Base-by-base conservation (phyloP, 1,140 invertebrate genomes). In the Cherax destructor region DNA sequence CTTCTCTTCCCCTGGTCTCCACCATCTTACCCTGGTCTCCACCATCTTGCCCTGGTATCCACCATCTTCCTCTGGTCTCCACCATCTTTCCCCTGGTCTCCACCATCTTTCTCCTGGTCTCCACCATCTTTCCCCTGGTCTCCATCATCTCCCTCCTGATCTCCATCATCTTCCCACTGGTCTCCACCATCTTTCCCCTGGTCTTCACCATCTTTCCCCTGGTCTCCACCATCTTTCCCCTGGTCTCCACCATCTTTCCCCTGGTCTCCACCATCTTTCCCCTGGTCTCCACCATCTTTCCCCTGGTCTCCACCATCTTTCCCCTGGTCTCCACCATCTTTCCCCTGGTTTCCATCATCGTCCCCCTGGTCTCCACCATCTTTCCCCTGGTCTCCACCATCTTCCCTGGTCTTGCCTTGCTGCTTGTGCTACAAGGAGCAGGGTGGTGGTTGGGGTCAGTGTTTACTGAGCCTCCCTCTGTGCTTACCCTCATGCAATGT, bases 401-500 rank as follows among this genome's bases (percentile, higher is more conserved):
- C 59, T 49, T 18, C 59, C 56, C 30, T 41, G 2, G 30, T 41
- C 30, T 41, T 41, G 30, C 30, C 30, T 41, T 1, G 30, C 30
- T 41, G 30, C 30, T 21, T 13, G 77, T 81, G 76, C 77, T 65
- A 78, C 61, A 87, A 65, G 56, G 61, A 79, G 52, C 56, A 56
- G 86, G 30, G 47, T 65, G 59, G 76, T 77, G 65, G 30, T 59
- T 7, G 11, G 16, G 69, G 24, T 52, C 86, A 79, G 24, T 87
- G 86, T 87, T 87, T 87, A 77, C 77, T 13, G 56, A 79, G 52
- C 56, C 76, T 77, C 69, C 47, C 59, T 79, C 52, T 65, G 65
- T 87, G 76, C 86, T 79, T 87, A 78, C 50, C 30, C 76, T 87
- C 86, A 87, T 87, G 86, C 86, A 87, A 87, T 78, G 76, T 87